Conservation (phyloP, 2,888 invertebrate species). For the Chromoteleia sp. region DNA sequence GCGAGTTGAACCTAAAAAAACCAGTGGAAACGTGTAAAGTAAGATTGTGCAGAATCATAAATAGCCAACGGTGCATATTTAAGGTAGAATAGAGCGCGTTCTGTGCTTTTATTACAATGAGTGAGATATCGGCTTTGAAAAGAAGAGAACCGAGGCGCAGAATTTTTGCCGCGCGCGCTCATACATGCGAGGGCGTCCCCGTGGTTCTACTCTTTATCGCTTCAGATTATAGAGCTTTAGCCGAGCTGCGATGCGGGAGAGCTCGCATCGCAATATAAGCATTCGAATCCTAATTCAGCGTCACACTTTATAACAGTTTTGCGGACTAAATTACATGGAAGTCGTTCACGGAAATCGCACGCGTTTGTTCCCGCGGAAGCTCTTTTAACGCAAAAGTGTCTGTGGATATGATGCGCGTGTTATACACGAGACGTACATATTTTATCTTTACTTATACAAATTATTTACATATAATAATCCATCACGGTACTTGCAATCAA, state of each 20-base stretch:
- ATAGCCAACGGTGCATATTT: constrained; percentile 39
- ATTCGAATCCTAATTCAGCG: constrained; percentile 50
- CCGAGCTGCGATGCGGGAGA: constrained; percentile 29
- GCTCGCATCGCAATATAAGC: constrained; percentile 34
- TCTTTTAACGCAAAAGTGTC: constrained; percentile 20
- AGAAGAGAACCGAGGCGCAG: constrained; percentile 26
- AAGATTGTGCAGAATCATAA: constrained; percentile 41
- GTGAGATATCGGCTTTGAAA: constrained; percentile 40
- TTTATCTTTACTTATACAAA: not conserved
- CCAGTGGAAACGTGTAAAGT: constrained; percentile 25
- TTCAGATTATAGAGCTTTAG: constrained; percentile 59
- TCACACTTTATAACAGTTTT: constrained; percentile 58
- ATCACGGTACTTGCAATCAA: too few species aligned
- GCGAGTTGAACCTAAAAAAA: not conserved
- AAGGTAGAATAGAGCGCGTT: constrained; percentile 16
- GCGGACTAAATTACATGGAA: constrained; percentile 53
- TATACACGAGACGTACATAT: not conserved
- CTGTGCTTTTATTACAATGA: constrained; percentile 46
- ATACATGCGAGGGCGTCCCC: constrained; percentile 39
- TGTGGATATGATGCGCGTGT: not conserved
- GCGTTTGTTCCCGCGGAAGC: constrained; percentile 52
- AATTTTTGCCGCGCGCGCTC: constrained; percentile 23
- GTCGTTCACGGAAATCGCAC: constrained; percentile 34
- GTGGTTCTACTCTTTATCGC: constrained; percentile 51
- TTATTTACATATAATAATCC: too few species aligned